Evolutionary conservation across 53 echinoderm and acorn worm genomes (phyloP), one percentile per base, ranked within the genome.

Genomic region (Stichopus horrens): DNA sequence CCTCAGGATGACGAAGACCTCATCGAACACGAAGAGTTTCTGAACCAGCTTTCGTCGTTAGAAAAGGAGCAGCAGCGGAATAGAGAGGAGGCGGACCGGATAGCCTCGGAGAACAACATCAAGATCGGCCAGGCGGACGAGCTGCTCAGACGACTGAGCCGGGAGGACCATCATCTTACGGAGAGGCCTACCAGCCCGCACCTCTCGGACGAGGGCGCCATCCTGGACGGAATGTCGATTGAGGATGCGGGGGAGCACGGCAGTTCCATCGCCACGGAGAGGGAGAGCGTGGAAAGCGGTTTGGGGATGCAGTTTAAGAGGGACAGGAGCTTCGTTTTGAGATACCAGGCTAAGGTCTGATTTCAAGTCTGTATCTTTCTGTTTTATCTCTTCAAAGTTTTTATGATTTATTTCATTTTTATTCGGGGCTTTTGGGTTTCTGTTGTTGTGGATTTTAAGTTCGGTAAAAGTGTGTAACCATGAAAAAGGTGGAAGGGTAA

Each of bases 231-330:
- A 23, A 87, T 90, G 22, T 95, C 95, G 0, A 76, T 91, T 21
- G 85, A 85, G 16, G 95, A 95, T 53, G 91, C 76, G n/a, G 89
- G 60, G 0, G 93, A 93, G 21, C 88, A 90, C 23, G 94, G 91
- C 4, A 94, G 94, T 51, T 90, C 88, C 7, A 91, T 89, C 21
- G 91, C 94, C 5, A 94, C 94, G 4, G 94, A 94, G 60, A 79
- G 92, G 11, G 92, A 91, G 86, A 94, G 94, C 66, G 94, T 94
- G 52, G 92, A 94, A 74, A 91, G 91, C 18, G 94, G 92, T 4
- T 86, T 92, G 5, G 94, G 92, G 18, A 83, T 93, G 79, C 86
- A 91, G 23, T 88, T 88, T 66, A 78, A 77, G 51, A 76, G 77
- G 0, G 77, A 76, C 10, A 76, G 52, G 21, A 67, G 53, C 57